These are phyloP conservation scores for Turnix velox DNA, from an alignment of 2,113 vertebrate genomes.

Conservation along the genomic window DNA sequence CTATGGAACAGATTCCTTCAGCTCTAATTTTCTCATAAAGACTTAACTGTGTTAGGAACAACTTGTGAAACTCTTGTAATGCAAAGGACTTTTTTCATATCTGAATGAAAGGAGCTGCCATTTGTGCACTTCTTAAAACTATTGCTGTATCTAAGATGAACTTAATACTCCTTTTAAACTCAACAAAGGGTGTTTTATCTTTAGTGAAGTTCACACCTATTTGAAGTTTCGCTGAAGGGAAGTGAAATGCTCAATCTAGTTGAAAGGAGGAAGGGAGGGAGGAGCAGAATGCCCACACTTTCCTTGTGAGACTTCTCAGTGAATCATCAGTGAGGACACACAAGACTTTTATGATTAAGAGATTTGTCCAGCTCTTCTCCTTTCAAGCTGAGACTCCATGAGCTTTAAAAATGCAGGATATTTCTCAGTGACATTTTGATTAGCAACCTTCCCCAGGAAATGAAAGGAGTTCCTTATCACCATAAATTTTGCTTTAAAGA, in stretches of 20 bases:
- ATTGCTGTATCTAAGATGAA: background rate
- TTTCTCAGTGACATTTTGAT: background rate
- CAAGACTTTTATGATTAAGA: background rate
- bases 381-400: background rate
- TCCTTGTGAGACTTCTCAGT: background rate
- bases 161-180: background rate
- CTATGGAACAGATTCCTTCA: background rate
- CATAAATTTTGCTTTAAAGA: background rate
- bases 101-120: background rate
- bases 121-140: background rate
- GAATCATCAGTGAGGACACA: background rate
- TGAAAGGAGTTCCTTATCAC: background rate
- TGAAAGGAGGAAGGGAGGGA: background rate
- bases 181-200: background rate
- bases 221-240: background rate
- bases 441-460: background rate
- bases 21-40: background rate
- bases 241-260: background rate
- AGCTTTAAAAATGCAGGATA: background rate
- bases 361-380: background rate
- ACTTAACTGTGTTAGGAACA: background rate
- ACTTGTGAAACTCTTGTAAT: background rate
- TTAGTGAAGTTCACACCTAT: background rate
- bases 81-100: rapidly evolving
- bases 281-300: background rate